A percentile compares a stretch with the other conserved stretches of the same genome.
phyloP scores from a whole-genome alignment of 1,140 invertebrate genomes.

The Neotoxoptera formosana region DNA sequence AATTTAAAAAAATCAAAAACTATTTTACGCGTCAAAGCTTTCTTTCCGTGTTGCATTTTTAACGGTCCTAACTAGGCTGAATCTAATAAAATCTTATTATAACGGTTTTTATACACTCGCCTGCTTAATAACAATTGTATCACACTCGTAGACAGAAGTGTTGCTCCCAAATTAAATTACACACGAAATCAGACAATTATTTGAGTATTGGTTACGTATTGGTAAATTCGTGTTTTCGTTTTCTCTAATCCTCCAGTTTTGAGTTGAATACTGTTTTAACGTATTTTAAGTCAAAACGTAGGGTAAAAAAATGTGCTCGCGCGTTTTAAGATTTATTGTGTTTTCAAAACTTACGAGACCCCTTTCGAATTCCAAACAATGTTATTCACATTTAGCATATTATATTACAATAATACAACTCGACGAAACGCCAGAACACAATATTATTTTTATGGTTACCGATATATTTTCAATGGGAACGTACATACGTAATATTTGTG shows the following conservation, averaged over 20 bases:
- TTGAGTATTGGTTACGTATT: background rate
- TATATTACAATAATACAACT: background rate
- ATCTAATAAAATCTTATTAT: too few relatives aligned
- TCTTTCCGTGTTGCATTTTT: too few relatives aligned
- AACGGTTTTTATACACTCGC: background rate
- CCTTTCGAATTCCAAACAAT: background rate
- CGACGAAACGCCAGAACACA: background rate
- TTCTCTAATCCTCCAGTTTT: background rate
- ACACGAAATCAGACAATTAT: background rate
- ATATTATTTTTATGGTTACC: background rate
- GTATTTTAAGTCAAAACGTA: background rate
- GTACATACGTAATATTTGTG: too few relatives aligned
- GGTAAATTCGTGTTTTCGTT: background rate
- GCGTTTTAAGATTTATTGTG: background rate
- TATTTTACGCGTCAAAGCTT: too few relatives aligned
- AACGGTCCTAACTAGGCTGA: too few relatives aligned
- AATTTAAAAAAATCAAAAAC: too few relatives aligned
- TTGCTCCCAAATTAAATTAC: background rate
- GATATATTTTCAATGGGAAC: background rate
- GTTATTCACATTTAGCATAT: background rate
- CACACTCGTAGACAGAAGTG: too few relatives aligned
- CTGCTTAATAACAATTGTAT: background rate
- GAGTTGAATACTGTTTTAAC: background rate
- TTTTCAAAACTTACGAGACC: background rate
- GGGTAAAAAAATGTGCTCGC: background rate